phyloP scores from a whole-genome alignment of 2,113 vertebrate genomes.

The Conger conger region DNA sequence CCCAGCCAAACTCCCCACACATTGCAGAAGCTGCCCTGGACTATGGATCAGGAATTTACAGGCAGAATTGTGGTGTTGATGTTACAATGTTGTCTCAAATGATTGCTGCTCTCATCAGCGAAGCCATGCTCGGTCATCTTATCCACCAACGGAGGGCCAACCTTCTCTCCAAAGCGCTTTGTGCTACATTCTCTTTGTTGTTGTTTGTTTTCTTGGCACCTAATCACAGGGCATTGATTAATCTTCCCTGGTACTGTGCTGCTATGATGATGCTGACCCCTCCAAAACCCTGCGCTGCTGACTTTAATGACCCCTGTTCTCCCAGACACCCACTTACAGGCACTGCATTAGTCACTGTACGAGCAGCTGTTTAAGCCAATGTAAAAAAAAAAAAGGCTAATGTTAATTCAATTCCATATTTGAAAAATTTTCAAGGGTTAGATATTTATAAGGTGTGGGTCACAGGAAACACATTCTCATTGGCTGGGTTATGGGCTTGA shows the following conservation, averaged over 20 bases:
- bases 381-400: too few relatives aligned
- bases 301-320: conserved; percentile 21
- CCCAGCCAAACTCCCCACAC: too few relatives aligned
- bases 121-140: too few relatives aligned
- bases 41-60: background rate
- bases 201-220: conserved; percentile 56
- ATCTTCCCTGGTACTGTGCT: conserved; percentile 56
- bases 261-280: conserved; percentile 66
- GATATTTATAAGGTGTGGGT: too few relatives aligned
- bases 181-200: conserved; percentile 48
- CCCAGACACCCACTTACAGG: conserved; percentile 25
- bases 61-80: background rate
- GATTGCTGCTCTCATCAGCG: background rate
- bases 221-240: conserved; percentile 74
- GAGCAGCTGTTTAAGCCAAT: too few relatives aligned
- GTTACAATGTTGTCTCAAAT: background rate
- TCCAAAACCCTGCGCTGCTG: conserved; percentile 60
- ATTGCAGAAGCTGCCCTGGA: too few relatives aligned
- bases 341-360: conserved; percentile 36
- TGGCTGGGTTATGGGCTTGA: background rate
- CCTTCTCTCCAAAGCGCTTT: conserved; percentile 22
- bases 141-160: too few relatives aligned
- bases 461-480: background rate
- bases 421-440: background rate
- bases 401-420: too few relatives aligned